Evolutionary conservation across 2,888 invertebrate species (phyloP).

Genomic region (Oscheius sp.): DNA sequence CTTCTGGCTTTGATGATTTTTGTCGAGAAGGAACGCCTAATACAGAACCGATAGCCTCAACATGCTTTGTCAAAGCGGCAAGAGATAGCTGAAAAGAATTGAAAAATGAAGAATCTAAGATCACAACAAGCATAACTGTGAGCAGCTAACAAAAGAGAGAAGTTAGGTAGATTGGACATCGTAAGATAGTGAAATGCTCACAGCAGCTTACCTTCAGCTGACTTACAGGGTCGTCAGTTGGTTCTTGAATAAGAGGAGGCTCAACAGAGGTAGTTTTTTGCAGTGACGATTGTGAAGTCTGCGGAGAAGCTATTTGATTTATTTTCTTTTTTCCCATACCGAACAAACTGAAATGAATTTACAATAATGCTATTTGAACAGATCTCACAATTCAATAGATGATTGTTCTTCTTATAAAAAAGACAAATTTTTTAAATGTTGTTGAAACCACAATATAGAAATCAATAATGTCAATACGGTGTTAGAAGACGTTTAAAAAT

Average conservation of each 20-base stretch:
- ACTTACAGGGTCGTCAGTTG: constrained; percentile 30
- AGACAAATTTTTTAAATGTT: background rate
- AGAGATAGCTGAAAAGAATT: constrained; percentile 37
- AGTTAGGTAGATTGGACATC: background rate
- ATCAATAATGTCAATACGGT: background rate
- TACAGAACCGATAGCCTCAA: constrained; percentile 37
- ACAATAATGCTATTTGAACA: background rate
- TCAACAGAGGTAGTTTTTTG: background rate
- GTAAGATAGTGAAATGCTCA: constrained; percentile 18
- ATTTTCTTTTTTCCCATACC: constrained; percentile 12
- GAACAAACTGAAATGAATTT: background rate
- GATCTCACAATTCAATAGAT: background rate
- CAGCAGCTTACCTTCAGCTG: constrained; percentile 32
- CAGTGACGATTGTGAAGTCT: background rate
- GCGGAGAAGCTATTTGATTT: background rate
- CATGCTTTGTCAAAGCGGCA: constrained; percentile 37
- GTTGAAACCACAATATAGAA: background rate
- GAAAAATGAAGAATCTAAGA: background rate
- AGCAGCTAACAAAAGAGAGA: background rate
- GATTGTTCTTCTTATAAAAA: background rate
- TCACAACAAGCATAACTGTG: background rate
- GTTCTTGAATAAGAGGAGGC: background rate
- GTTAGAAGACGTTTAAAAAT: background rate
- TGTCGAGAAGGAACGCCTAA: constrained; percentile 29
- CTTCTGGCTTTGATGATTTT: background rate